Evolutionary conservation across 2,888 invertebrate genomes (phyloP).

Genomic region (Drosophila mayaguana): DNA sequence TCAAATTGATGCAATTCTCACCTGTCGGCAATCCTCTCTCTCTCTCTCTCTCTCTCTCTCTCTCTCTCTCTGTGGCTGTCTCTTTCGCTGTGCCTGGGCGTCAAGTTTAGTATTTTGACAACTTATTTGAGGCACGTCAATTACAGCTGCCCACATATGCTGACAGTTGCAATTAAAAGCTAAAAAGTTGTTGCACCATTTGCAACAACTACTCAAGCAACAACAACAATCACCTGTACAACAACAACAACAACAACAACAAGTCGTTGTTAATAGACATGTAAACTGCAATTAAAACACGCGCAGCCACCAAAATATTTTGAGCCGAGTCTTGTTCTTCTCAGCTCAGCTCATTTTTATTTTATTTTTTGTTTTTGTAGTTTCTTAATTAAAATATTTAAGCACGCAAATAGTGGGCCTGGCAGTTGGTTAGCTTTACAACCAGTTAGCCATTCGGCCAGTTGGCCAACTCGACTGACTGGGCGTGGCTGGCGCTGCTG

Average conservation of each 20-base stretch:
- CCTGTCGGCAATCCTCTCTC: not conserved
- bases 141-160: constrained; percentile 72
- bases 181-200: constrained; percentile 43
- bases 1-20: constrained; percentile 45
- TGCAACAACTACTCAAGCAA: constrained; percentile 31
- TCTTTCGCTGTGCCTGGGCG: constrained; percentile 30
- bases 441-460: constrained; percentile 56
- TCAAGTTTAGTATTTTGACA: constrained; percentile 55
- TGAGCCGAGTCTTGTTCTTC: constrained; percentile 45
- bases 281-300: constrained; percentile 79
- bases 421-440: constrained; percentile 61
- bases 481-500: constrained; percentile 69
- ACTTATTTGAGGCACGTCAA: constrained; percentile 65
- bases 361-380: constrained; percentile 10
- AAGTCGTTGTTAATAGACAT: constrained; percentile 71
- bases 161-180: constrained; percentile 77
- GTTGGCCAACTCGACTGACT: constrained; percentile 42
- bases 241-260: constrained; percentile 16
- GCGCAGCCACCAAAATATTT: constrained; percentile 71
- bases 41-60: not conserved
- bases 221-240: constrained; percentile 8
- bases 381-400: constrained; percentile 75
- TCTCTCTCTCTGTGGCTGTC: not conserved
- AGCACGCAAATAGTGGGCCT: constrained; percentile 75
- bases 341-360: not conserved